A percentile compares a stretch with the other conserved stretches of the same genome.
phyloP scores from a whole-genome alignment of 2,113 vertebrate species.

The Callionymus lyra region DNA sequence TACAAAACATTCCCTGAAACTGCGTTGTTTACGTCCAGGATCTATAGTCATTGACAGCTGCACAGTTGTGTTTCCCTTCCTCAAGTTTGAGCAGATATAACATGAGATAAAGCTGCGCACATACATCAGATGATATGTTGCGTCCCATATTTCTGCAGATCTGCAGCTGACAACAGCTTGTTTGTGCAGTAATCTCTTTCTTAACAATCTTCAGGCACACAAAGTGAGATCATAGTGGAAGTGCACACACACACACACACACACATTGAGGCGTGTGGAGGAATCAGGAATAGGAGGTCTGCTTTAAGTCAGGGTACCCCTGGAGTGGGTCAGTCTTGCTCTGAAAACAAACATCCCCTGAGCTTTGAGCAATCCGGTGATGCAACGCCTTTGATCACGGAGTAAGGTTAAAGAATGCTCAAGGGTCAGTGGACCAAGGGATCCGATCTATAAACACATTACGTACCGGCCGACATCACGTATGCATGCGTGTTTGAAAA shows the following conservation, averaged over 20 bases:
- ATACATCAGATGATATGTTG: conserved; percentile 36
- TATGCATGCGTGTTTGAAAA: conserved; percentile 1
- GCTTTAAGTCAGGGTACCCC: conserved; percentile 59
- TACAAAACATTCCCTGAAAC: conserved; percentile 14
- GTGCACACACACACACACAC: conserved; percentile 15
- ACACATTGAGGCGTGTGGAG: conserved; percentile 53
- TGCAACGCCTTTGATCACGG: conserved; percentile 56
- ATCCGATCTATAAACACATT: conserved; percentile 49
- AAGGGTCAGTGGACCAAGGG: conserved; percentile 52
- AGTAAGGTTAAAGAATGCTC: conserved; percentile 48
- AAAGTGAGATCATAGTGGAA: conserved; percentile 65
- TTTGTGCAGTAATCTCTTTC: conserved; percentile 55
- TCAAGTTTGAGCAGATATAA: conserved; percentile 22
- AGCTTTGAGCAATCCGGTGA: conserved; percentile 39
- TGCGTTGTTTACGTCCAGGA: conserved; percentile 15
- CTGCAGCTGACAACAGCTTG: conserved; percentile 47
- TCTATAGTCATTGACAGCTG: conserved; percentile 15
- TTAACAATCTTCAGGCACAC: conserved; percentile 70
- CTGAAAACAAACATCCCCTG: conserved; percentile 63
- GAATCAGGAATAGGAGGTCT: conserved; percentile 55
- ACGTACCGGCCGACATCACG: conserved; percentile 22
- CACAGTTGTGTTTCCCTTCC: conserved; percentile 9
- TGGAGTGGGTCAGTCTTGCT: conserved; percentile 25
- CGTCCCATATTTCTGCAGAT: conserved; percentile 17
- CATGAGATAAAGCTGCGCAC: conserved; percentile 16